Conservation (phyloP, 2,797 vertebrate species). For the Jordanella pulchra region DNA sequence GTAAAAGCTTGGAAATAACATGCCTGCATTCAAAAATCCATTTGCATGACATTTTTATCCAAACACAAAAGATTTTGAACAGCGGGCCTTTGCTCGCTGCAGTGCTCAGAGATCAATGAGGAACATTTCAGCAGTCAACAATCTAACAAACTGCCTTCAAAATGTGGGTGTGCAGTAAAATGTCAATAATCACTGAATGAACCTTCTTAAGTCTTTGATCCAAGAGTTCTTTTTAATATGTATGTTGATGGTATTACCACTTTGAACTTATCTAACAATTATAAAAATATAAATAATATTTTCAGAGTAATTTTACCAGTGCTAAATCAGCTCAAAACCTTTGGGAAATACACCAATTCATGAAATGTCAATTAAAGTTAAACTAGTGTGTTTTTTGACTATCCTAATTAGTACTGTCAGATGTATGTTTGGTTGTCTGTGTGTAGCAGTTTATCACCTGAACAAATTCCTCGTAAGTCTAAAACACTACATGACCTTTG, state of each 20-base stretch:
- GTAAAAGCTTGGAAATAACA: conserved; percentile 13
- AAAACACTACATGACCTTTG: too few relatives aligned
- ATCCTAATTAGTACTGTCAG: not conserved
- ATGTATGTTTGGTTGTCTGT: too few relatives aligned
- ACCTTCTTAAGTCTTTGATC: conserved; percentile 13
- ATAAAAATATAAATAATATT: too few relatives aligned
- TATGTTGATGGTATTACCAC: conserved; percentile 21
- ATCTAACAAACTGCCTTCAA: conserved; percentile 15
- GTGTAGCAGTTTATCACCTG: too few relatives aligned
- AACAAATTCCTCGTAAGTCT: too few relatives aligned
- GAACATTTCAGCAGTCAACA: conserved; percentile 13
- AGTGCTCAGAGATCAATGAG: conserved; percentile 11
- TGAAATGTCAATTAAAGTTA: not conserved
- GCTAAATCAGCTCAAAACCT: conserved; percentile 5
- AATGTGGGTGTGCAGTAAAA: conserved; percentile 28
- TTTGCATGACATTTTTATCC: conserved; percentile 2
- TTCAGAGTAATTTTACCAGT: conserved; percentile 3
- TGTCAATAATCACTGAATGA: conserved; percentile 28
- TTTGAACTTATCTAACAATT: too few relatives aligned
- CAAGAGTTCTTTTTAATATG: conserved; percentile 28
- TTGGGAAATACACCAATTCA: not conserved
- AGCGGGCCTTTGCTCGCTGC: conserved; percentile 2
- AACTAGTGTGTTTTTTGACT: conserved; percentile 10
- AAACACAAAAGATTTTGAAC: conserved; percentile 15
- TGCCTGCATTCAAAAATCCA: conserved; percentile 6